phyloP scores from a whole-genome alignment of 1,140 invertebrate species.

The Rhopalosiphum padi region DNA sequence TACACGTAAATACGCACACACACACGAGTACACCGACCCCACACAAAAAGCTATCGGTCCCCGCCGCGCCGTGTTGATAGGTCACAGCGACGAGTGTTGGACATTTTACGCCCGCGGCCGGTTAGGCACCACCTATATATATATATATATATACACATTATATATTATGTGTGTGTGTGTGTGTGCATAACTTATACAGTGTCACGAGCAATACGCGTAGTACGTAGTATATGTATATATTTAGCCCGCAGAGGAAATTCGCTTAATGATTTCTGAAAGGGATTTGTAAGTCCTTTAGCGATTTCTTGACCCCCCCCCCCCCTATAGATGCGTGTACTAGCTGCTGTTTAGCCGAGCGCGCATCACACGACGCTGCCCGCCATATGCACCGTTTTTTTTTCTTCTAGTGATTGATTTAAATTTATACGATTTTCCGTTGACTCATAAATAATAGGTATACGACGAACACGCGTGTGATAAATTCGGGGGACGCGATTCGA shows the following conservation, averaged over 20 bases:
- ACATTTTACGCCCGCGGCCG: constrained; percentile 6
- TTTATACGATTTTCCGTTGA: neutral
- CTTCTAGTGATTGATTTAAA: neutral
- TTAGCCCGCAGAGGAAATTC: neutral
- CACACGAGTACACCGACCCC: neutral
- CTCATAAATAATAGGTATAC: no score
- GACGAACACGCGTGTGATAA: neutral
- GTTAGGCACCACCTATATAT: neutral
- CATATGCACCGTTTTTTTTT: neutral
- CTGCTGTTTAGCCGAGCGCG: neutral
- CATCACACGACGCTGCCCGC: neutral
- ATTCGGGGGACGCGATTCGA: neutral
- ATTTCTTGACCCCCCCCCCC: neutral
- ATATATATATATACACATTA: neutral
- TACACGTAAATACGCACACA: constrained; percentile 21
- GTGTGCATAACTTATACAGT: neutral
- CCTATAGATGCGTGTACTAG: neutral
- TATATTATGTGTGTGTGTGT: neutral
- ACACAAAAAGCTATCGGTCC: constrained; percentile 4
- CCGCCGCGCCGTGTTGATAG: neutral
- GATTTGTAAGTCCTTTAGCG: neutral
- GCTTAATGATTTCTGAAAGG: constrained; percentile 20
- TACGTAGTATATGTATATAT: neutral
- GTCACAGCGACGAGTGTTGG: constrained; percentile 8
- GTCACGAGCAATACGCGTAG: neutral